A percentile compares a stretch with the other conserved stretches of the same genome.
phyloP scores from a whole-genome alignment of 2,888 invertebrate species.

The Dysmachus trigonus region DNA sequence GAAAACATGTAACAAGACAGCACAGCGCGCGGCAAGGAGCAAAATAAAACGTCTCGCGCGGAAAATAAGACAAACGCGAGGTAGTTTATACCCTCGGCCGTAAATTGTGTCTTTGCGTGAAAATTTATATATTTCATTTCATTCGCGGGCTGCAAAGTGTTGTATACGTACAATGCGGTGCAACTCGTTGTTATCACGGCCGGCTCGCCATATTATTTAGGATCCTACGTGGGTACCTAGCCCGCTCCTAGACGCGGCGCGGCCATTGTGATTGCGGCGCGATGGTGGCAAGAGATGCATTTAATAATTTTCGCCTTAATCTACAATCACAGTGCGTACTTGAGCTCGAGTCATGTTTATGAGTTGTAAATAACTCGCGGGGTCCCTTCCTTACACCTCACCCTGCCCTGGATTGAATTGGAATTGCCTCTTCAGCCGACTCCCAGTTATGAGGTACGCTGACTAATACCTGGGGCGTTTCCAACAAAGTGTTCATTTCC shows the following conservation, averaged over 20 bases:
- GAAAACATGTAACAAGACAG: conserved; percentile 22
- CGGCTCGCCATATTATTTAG: conserved; percentile 7
- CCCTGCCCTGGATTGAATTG: background rate
- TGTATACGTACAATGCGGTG: conserved; percentile 4
- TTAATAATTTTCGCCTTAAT: conserved; percentile 37
- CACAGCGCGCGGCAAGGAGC: background rate
- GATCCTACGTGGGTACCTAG: conserved; percentile 32
- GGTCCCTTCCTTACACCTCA: background rate
- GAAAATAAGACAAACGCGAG: conserved; percentile 5
- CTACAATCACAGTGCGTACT: conserved; percentile 39
- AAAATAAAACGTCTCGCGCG: background rate
- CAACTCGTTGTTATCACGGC: conserved; percentile 1
- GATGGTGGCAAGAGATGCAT: conserved; percentile 39
- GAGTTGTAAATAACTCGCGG: conserved; percentile 30
- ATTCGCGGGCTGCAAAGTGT: conserved; percentile 2
- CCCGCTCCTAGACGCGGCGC: conserved; percentile 9
- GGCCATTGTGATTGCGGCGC: conserved; percentile 13
- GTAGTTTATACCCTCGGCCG: conserved; percentile 6
- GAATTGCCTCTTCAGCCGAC: background rate
- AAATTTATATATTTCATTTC: conserved; percentile 38
- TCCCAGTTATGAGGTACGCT: background rate
- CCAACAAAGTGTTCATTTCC: conserved; percentile 17
- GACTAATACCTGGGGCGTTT: conserved; percentile 4
- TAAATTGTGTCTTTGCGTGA: conserved; percentile 36
- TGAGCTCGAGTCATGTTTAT: conserved; percentile 19